Percentiles rank a stretch among this genome's conserved stretches.
Conservation (phyloP, 2,113 vertebrate species). For the Hemiscyllium ocellatum region DNA sequence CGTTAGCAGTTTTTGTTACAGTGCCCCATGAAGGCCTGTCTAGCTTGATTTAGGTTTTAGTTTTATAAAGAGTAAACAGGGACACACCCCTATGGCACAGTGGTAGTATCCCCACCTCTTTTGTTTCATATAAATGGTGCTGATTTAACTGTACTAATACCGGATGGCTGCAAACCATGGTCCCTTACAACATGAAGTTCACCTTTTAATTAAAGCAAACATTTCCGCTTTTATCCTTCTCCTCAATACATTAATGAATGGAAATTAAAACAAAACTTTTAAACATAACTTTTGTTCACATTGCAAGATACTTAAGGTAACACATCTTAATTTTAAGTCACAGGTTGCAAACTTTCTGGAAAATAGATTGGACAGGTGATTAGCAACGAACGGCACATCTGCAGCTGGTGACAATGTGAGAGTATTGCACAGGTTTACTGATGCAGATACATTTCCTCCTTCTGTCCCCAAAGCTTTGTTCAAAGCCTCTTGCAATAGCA, state of each 20-base stretch:
- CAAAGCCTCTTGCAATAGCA: neutral
- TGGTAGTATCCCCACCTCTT: no score
- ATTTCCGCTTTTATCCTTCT: neutral
- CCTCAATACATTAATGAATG: neutral
- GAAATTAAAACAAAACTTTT: constrained; percentile 24
- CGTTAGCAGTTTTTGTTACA: no score
- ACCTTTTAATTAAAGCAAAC: neutral
- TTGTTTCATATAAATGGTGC: neutral
- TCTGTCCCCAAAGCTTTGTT: neutral
- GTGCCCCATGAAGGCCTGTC: no score
- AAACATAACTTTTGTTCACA: neutral
- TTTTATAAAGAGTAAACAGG: no score
- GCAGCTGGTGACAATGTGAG: neutral
- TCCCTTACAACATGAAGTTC: neutral
- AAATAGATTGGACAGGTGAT: neutral
- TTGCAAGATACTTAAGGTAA: neutral
- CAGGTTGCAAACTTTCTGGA: neutral
- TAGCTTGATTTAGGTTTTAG: no score
- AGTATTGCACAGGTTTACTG: neutral
- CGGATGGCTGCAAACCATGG: neutral
- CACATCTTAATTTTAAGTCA: neutral
- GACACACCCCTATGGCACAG: no score
- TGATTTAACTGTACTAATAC: neutral
- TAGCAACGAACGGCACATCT: neutral
- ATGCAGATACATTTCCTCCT: neutral